Conservation (phyloP, 2,888 invertebrate genomes). For the Cephus sareptanus region DNA sequence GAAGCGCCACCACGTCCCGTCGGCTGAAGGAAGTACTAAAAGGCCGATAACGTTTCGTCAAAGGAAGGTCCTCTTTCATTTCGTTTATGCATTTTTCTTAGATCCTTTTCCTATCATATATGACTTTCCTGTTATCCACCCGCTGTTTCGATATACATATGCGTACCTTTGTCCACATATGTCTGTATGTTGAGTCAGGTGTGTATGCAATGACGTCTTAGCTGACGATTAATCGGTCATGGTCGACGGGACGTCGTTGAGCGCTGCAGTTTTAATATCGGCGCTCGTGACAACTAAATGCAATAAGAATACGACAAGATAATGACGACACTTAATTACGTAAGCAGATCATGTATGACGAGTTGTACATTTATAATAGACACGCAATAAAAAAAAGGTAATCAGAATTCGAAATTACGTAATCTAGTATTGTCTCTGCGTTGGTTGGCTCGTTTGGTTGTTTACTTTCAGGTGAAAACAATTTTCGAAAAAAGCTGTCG, state of each 20-base stretch:
- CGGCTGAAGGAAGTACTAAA: neutral
- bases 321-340: slow-evolving; percentile 33
- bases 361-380: slow-evolving; percentile 65
- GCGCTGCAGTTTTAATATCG: slow-evolving; percentile 8
- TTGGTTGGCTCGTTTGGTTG: neutral
- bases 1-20: neutral
- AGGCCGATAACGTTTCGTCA: neutral
- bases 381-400: slow-evolving; percentile 49
- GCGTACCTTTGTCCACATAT: neutral
- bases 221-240: neutral
- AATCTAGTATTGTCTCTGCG: neutral
- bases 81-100: neutral
- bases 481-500: neutral
- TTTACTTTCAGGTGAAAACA: neutral
- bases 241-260: neutral
- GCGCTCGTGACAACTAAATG: neutral
- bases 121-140: neutral
- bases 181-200: neutral
- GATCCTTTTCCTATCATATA: neutral
- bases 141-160: neutral
- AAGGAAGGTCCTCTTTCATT: neutral
- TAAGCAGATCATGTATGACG: slow-evolving; percentile 59
- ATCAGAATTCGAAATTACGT: slow-evolving; percentile 7
- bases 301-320: slow-evolving; percentile 1
- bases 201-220: neutral